These are phyloP conservation scores for Penaeus vannamei DNA, from an alignment of 1,140 invertebrate genomes.

Conservation along the genomic window DNA sequence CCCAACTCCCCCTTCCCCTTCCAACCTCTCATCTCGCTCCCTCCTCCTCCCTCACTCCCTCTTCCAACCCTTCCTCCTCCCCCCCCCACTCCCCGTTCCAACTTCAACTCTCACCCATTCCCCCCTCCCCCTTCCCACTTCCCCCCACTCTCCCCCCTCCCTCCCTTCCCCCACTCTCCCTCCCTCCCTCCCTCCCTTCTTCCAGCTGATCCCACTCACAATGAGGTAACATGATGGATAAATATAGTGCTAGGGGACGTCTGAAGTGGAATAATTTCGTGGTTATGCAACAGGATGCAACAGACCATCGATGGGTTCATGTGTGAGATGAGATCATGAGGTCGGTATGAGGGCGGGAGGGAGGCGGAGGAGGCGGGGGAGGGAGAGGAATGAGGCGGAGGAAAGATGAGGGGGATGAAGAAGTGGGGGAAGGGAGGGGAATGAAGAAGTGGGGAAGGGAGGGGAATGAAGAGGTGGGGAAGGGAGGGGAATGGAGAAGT, in stretches of 20 bases:
- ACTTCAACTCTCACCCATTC: neutral
- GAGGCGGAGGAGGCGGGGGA: neutral
- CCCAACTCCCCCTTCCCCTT: neutral
- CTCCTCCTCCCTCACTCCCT: neutral
- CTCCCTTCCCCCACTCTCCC: neutral
- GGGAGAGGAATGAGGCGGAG: neutral
- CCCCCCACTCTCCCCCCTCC: neutral
- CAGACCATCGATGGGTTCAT: neutral
- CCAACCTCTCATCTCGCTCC: neutral
- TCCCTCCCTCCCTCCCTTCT: neutral
- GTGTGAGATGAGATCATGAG: neutral
- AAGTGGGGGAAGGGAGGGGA: neutral
- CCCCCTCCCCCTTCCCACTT: neutral
- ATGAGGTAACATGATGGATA: no score
- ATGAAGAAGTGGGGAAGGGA: neutral
- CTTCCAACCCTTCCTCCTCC: neutral
- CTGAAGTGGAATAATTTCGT: no score
- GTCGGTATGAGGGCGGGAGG: constrained; percentile 27
- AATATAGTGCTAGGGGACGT: no score
- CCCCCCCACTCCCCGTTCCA: neutral
- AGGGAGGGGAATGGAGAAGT: neutral
- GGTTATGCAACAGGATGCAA: neutral
- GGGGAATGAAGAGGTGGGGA: no score
- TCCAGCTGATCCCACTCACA: neutral
- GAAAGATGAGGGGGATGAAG: neutral